Percentiles rank a stretch among this genome's conserved stretches.
Evolutionary conservation across 1,140 invertebrate genomes (phyloP).

Genomic region (Charaxes varanes): DNA sequence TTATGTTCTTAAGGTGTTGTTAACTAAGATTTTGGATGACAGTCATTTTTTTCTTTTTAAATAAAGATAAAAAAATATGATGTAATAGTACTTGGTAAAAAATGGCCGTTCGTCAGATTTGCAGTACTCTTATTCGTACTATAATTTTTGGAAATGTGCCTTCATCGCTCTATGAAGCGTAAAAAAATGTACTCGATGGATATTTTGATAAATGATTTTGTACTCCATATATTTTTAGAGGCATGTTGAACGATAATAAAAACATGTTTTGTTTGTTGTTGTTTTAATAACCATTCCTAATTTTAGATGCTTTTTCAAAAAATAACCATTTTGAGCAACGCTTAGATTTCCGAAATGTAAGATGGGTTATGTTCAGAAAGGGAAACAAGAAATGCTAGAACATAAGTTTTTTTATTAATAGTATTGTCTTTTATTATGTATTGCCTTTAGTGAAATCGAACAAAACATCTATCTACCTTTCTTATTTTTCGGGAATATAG

Average conservation of each 20-base stretch:
- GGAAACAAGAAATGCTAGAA: too few species aligned
- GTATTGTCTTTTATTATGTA: too few species aligned
- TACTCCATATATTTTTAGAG: conserved; percentile 56
- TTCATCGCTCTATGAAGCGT: too few species aligned
- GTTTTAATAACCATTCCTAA: conserved; percentile 65
- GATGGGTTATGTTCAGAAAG: too few species aligned
- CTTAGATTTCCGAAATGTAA: conserved; percentile 9
- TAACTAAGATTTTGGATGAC: conserved; percentile 4
- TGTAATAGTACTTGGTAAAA: conserved; percentile 8
- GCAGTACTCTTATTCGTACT: conserved; percentile 2
- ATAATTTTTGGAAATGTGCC: too few species aligned
- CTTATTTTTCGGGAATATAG: too few species aligned
- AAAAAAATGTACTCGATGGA: conserved; percentile 20
- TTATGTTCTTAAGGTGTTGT: conserved; percentile 6
- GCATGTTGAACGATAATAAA: conserved; percentile 64
- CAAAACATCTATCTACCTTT: too few species aligned
- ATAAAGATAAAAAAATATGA: conserved; percentile 18
- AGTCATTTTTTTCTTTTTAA: conserved; percentile 21
- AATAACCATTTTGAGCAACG: conserved; percentile 4
- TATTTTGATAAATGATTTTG: conserved; percentile 49
- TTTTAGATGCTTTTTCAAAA: conserved; percentile 13
- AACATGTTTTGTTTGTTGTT: conserved; percentile 67
- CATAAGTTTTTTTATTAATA: too few species aligned
- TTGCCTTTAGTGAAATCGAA: too few species aligned
- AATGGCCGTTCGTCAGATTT: too few species aligned